Conservation (phyloP, 2,113 vertebrate genomes). For the Oriolus oriolus region DNA sequence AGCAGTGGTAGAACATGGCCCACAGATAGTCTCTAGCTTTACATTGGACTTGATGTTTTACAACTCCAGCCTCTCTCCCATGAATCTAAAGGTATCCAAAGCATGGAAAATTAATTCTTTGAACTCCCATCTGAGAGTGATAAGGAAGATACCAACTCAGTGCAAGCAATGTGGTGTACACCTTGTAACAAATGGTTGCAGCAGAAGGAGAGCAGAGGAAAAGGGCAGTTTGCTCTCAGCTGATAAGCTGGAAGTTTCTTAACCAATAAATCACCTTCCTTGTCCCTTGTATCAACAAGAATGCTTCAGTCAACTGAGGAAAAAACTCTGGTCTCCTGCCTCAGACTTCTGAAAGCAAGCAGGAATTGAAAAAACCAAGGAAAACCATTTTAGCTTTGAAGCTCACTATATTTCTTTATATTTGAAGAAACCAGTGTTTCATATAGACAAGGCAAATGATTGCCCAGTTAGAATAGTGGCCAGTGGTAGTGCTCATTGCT, state of each 20-base stretch:
- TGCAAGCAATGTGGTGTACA: rapidly evolving
- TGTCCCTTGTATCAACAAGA: neutral
- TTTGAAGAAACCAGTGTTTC: neutral
- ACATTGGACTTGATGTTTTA: neutral
- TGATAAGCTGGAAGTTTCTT: neutral
- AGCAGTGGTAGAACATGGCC: neutral
- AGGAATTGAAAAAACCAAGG: neutral
- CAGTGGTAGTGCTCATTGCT: neutral
- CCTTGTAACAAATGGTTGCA: neutral
- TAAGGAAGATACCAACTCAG: neutral
- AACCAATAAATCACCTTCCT: neutral
- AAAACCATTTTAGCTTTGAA: neutral
- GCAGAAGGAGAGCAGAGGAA: neutral
- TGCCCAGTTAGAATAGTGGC: neutral
- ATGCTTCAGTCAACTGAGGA: neutral
- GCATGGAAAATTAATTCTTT: neutral
- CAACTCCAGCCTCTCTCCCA: neutral
- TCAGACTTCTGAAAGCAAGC: neutral
- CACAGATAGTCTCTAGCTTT: neutral
- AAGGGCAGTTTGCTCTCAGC: neutral
- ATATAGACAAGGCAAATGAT: neutral
- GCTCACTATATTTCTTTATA: neutral
- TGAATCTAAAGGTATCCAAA: neutral
- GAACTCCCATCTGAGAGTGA: neutral
- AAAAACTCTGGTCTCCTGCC: neutral